These are phyloP conservation scores for Synanthedon tipuliformis DNA, from an alignment of 2,888 invertebrate genomes.

Conservation along the genomic window DNA sequence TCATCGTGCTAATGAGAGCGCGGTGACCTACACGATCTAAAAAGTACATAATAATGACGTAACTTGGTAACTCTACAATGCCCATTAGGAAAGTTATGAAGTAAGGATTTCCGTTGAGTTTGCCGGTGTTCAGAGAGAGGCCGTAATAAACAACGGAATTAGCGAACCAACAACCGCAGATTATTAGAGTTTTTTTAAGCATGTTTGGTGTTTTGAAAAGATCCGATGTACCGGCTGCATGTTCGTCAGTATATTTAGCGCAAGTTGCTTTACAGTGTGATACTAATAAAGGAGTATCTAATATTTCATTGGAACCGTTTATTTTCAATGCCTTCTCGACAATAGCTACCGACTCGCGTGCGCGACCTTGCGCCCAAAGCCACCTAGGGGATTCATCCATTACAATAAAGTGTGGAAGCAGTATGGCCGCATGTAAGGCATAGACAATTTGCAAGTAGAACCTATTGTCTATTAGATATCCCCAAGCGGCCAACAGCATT, in stretches of 20 bases:
- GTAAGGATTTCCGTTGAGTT: conserved; percentile 83
- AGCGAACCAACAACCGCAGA: conserved; percentile 88
- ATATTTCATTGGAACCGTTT: conserved; percentile 72
- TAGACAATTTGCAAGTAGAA: conserved; percentile 82
- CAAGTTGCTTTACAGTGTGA: conserved; percentile 71
- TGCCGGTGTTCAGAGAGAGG: conserved; percentile 82
- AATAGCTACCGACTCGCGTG: conserved; percentile 79
- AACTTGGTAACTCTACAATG: conserved; percentile 85
- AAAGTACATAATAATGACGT: conserved; percentile 77
- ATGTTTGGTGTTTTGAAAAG: conserved; percentile 84
- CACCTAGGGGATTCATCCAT: conserved; percentile 91
- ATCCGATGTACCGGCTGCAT: conserved; percentile 74
- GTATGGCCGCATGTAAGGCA: conserved; percentile 77
- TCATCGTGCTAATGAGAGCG: conserved; percentile 79
- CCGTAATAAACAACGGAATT: conserved; percentile 90
- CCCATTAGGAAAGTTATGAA: conserved; percentile 83
- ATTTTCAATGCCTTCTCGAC: conserved; percentile 79
- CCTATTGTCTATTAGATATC: conserved; percentile 79
- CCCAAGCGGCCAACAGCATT: conserved; percentile 87
- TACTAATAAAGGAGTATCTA: conserved; percentile 75
- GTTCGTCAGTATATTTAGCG: conserved; percentile 52
- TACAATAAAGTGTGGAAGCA: conserved; percentile 84
- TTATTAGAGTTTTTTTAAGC: conserved; percentile 80
- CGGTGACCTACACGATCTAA: conserved; percentile 83
- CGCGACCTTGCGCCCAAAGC: conserved; percentile 86